phyloP scores from a whole-genome alignment of 1,140 invertebrate genomes.

The Daktulosphaira vitifoliae region DNA sequence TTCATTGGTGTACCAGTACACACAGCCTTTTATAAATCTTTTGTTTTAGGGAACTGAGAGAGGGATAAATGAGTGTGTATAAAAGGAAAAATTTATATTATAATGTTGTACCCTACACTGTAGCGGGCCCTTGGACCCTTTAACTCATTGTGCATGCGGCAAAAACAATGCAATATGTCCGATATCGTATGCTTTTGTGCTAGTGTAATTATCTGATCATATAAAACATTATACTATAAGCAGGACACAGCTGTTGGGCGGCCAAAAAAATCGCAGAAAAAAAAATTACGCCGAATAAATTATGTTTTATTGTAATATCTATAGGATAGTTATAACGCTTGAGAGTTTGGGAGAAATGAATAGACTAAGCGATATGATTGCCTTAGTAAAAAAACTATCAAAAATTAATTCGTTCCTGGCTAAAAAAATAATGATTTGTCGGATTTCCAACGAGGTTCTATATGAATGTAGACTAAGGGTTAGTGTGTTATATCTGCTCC shows the following conservation, averaged over 20 bases:
- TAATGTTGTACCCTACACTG: background rate
- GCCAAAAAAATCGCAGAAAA: no score
- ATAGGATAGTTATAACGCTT: no score
- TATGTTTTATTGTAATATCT: no score
- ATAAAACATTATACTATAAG: no score
- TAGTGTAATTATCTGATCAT: conserved; percentile 22
- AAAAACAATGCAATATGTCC: conserved; percentile 15
- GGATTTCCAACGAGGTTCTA: conserved; percentile 8
- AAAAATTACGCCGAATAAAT: no score
- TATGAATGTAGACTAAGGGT: background rate
- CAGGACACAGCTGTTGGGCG: no score
- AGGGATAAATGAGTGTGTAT: background rate
- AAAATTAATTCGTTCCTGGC: conserved; percentile 14
- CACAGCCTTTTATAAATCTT: no score
- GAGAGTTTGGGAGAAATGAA: no score
- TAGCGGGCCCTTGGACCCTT: background rate
- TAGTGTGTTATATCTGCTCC: background rate
- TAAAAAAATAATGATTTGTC: background rate
- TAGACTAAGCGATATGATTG: background rate
- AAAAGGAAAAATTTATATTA: conserved; percentile 1
- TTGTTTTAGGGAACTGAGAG: no score
- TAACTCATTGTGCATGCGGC: background rate
- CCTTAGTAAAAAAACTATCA: background rate
- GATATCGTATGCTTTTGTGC: background rate
- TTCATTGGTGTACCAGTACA: no score